Evolutionary conservation across 2,888 invertebrate genomes (phyloP).

Genomic region (Netelia fuscicornis): DNA sequence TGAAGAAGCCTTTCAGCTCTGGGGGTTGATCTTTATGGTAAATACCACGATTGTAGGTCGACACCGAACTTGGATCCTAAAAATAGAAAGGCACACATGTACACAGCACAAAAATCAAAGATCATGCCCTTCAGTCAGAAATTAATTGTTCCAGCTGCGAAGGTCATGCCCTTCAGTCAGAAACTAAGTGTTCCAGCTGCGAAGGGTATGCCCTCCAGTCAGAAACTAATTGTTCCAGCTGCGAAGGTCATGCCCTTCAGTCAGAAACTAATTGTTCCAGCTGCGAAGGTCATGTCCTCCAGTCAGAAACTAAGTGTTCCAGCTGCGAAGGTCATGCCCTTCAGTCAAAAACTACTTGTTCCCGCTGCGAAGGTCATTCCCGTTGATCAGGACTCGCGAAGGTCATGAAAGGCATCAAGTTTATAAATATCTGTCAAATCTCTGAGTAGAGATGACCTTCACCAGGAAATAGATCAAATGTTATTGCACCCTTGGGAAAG

Average conservation of each 20-base stretch:
- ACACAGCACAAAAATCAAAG: background rate
- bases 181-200: background rate
- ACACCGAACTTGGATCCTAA: constrained; percentile 74
- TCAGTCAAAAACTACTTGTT: background rate
- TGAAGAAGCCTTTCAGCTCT: constrained; percentile 68
- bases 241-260: background rate
- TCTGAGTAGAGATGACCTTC: too few species aligned
- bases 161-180: background rate
- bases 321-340: background rate
- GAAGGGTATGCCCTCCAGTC: too few species aligned
- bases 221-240: background rate
- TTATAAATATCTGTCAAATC: too few species aligned
- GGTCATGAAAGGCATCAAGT: background rate
- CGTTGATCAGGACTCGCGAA: background rate
- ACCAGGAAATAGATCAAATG: background rate
- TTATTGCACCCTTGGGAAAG: background rate
- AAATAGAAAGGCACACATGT: constrained; percentile 17
- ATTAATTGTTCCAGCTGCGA: background rate
- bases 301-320: background rate
- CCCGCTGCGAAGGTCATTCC: background rate
- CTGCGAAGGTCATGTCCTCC: too few species aligned
- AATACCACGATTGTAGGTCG: constrained; percentile 69
- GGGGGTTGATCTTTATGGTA: constrained; percentile 46
- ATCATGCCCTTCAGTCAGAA: too few species aligned
- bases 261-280: background rate